Conservation (phyloP, 2,888 invertebrate genomes). For the Aphodius sticticus region DNA sequence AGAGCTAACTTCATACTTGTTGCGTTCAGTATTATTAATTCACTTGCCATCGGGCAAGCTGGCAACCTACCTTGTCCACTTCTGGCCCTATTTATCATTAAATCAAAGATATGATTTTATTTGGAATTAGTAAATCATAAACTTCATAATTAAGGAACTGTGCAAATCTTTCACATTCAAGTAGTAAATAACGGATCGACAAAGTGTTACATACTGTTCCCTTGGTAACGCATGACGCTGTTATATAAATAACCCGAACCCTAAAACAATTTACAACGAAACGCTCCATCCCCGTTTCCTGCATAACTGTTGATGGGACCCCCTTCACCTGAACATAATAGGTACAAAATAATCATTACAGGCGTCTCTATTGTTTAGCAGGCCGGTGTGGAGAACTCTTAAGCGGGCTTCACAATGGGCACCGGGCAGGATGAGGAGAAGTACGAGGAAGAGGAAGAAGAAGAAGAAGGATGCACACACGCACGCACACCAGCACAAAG, state of each 20-base stretch:
- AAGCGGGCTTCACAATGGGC: constrained; percentile 51
- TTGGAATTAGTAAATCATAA: too few species aligned
- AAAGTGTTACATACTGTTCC: background rate
- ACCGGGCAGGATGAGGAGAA: background rate
- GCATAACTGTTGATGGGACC: constrained; percentile 4
- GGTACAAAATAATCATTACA: constrained; percentile 41
- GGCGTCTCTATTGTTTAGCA: constrained; percentile 45
- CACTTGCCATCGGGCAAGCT: too few species aligned
- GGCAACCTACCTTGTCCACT: too few species aligned
- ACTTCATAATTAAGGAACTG: too few species aligned
- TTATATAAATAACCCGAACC: background rate
- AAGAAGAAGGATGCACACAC: constrained; percentile 42
- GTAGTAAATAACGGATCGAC: background rate
- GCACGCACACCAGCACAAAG: constrained; percentile 49
- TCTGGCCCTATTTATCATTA: too few species aligned
- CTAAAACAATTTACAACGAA: constrained; percentile 4
- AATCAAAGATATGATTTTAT: too few species aligned
- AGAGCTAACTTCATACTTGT: too few species aligned
- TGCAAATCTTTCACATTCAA: background rate
- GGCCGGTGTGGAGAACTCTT: constrained; percentile 48
- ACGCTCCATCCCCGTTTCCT: background rate
- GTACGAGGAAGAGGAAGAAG: constrained; percentile 32
- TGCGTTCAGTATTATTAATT: too few species aligned
- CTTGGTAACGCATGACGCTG: background rate
- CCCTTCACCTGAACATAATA: constrained; percentile 26